Evolutionary conservation across 2,888 invertebrate species (phyloP).

Genomic region (Drosophila anomalata): DNA sequence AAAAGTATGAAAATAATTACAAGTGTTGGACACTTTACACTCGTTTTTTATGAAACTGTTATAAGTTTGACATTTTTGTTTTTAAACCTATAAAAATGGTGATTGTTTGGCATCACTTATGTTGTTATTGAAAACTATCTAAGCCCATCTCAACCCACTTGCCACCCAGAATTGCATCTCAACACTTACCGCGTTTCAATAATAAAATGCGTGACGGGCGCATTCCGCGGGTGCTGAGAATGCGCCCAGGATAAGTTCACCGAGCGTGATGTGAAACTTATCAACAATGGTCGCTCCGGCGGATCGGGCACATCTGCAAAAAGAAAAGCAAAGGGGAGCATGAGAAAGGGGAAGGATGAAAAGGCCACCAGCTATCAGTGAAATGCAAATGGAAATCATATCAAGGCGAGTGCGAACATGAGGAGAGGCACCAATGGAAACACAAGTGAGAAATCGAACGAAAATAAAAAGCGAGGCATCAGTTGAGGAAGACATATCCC

Average conservation of each 20-base stretch:
- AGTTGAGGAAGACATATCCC: conserved; percentile 34
- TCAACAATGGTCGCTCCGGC: conserved; percentile 89
- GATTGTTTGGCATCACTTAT: background rate
- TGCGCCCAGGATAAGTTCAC: conserved; percentile 91
- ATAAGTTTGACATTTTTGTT: too few relatives aligned
- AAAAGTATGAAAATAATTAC: too few relatives aligned
- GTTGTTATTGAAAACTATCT: background rate
- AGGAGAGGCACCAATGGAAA: conserved; percentile 19
- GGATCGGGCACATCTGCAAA: conserved; percentile 88
- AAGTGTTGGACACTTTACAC: too few relatives aligned
- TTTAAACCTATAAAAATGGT: background rate
- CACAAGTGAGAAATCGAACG: conserved; percentile 27
- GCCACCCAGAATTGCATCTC: background rate
- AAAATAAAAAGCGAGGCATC: conserved; percentile 14
- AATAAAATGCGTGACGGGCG: conserved; percentile 89
- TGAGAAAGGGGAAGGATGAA: conserved; percentile 47
- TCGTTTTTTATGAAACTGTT: too few relatives aligned
- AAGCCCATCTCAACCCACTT: background rate
- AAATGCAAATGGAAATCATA: conserved; percentile 74
- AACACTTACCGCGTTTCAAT: conserved; percentile 89
- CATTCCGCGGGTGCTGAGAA: conserved; percentile 88
- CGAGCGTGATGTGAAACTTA: conserved; percentile 89
- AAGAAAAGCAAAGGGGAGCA: conserved; percentile 20
- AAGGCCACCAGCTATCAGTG: conserved; percentile 60
- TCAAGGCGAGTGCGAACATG: conserved; percentile 48